These are phyloP conservation scores for Phyllotis vaccarum DNA, from an alignment of 2,797 vertebrate species.

Conservation along the genomic window DNA sequence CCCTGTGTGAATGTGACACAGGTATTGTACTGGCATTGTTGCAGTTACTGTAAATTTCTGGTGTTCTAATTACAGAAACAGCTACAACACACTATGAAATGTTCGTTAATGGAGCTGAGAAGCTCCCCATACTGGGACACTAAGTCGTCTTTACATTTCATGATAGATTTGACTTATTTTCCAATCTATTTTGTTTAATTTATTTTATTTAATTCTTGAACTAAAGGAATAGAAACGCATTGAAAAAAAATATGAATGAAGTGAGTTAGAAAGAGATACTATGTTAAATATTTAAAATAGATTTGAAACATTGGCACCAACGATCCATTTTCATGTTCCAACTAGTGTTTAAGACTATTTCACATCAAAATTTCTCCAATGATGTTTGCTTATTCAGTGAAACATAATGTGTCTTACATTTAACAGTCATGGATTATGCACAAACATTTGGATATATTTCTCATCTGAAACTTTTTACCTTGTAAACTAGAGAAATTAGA, in stretches of 20 bases:
- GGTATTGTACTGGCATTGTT: not conserved
- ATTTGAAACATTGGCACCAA: not conserved
- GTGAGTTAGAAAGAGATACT: not conserved
- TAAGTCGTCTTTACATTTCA: not conserved
- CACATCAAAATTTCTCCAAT: not conserved
- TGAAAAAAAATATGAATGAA: not conserved
- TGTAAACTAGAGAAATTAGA: not conserved
- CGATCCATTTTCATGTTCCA: not conserved
- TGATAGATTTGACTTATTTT: too few species aligned
- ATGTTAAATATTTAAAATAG: not conserved
- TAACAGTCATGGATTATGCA: not conserved
- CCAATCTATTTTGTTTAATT: not conserved
- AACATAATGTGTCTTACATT: not conserved
- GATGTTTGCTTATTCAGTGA: not conserved
- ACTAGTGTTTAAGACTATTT: not conserved
- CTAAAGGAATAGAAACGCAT: not conserved
- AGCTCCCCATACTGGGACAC: too few species aligned
- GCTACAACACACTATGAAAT: not conserved
- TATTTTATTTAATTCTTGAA: not conserved
- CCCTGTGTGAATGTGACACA: not conserved
- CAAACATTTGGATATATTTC: accelerated
- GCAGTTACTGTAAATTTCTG: not conserved
- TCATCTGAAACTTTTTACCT: not conserved
- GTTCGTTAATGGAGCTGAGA: not conserved
- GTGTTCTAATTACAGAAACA: not conserved